Percentiles rank a stretch among this genome's conserved stretches.
Evolutionary conservation across 2,797 vertebrate genomes (phyloP).

Genomic region (Pteropus rufus): DNA sequence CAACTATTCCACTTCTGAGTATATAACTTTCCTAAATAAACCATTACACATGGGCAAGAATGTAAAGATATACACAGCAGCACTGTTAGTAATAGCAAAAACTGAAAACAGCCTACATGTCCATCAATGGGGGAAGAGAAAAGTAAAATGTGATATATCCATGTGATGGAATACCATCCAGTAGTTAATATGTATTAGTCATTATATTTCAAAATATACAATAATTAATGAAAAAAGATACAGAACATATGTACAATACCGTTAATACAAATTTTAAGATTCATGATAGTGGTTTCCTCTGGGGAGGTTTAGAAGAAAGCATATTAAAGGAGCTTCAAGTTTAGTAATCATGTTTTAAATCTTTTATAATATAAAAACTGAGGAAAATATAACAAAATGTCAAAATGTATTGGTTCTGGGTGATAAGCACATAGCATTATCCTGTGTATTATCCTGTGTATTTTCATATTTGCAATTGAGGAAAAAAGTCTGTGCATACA

Average conservation of each 20-base stretch:
- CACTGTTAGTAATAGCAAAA: not conserved
- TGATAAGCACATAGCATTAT: not conserved
- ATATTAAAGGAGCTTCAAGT: not conserved
- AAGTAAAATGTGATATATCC: not conserved
- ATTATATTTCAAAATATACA: not conserved
- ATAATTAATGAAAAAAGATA: not conserved
- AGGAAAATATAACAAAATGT: conserved; percentile 3
- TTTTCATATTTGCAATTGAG: not conserved
- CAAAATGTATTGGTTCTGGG: not conserved
- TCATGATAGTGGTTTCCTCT: not conserved
- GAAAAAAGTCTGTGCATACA: not conserved
- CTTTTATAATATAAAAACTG: not conserved
- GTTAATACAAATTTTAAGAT: conserved; percentile 13
- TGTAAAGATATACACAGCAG: not conserved
- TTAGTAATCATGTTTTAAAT: not conserved
- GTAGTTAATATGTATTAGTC: conserved; percentile 1
- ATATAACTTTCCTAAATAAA: not conserved
- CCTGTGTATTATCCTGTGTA: not conserved
- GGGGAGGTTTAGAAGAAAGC: not conserved
- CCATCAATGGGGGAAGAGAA: not conserved
- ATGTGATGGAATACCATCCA: not conserved
- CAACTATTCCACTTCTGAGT: not conserved
- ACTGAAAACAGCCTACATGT: not conserved
- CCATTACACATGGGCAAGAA: not conserved
- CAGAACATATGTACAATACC: not conserved